A percentile compares a stretch with the other conserved stretches of the same genome.
Evolutionary conservation across 2,888 invertebrate genomes (phyloP).

Genomic region (Sylvicola cinctus): DNA sequence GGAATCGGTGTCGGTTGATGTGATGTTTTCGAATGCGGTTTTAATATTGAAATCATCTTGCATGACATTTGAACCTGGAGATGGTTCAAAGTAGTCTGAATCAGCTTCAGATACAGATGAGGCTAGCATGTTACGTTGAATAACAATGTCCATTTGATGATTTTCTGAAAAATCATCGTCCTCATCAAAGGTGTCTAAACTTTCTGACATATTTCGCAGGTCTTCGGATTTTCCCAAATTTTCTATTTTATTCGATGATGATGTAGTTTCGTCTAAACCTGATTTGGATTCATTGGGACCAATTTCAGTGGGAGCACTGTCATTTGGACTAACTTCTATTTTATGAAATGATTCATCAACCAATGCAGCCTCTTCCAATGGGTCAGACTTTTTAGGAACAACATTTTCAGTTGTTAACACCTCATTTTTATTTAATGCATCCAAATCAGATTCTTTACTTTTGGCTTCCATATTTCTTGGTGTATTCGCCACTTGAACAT

Average conservation of each 20-base stretch:
- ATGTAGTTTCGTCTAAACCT: constrained; percentile 5
- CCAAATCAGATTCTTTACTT: neutral
- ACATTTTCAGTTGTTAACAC: too few relatives aligned
- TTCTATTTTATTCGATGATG: constrained; percentile 2
- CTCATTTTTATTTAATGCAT: too few relatives aligned
- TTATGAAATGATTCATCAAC: neutral
- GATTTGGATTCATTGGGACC: neutral
- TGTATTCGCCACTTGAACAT: too few relatives aligned
- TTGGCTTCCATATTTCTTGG: neutral
- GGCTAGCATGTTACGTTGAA: constrained; percentile 18
- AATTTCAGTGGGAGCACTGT: neutral
- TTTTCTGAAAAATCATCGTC: too few relatives aligned
- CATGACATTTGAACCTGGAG: constrained; percentile 4
- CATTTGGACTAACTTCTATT: neutral
- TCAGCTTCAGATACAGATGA: constrained; percentile 21
- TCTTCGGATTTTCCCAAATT: constrained; percentile 9
- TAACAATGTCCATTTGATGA: constrained; percentile 3
- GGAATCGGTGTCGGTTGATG: constrained; percentile 21
- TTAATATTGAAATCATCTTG: constrained; percentile 16
- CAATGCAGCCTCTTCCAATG: neutral
- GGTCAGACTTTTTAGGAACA: too few relatives aligned
- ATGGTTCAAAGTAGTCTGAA: constrained; percentile 16
- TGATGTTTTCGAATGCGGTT: constrained; percentile 17
- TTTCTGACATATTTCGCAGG: constrained; percentile 5
- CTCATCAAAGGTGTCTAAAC: neutral